Conservation (phyloP, 2,797 vertebrate genomes). For the Serranus cabrilla region DNA sequence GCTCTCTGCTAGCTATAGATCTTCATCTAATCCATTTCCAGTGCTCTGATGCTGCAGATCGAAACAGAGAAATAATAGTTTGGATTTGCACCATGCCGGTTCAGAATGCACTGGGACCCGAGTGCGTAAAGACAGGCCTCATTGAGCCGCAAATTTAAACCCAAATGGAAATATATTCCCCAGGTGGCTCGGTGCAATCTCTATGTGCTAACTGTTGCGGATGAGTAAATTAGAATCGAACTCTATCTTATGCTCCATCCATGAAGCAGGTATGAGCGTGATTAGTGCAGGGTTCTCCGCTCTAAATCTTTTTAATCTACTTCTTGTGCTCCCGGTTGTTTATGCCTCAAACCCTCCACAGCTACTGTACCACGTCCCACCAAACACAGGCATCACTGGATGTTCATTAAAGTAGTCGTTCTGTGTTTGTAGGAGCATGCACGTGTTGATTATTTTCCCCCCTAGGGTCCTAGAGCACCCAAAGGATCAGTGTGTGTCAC, state of each 20-base stretch:
- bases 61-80: slow-evolving; percentile 51
- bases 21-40: slow-evolving; percentile 24
- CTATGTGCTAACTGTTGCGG: slow-evolving; percentile 4
- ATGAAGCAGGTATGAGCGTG: neutral
- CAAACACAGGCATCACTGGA: slow-evolving; percentile 1
- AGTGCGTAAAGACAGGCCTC: slow-evolving; percentile 32
- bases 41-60: slow-evolving; percentile 13
- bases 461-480: neutral
- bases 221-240: slow-evolving; percentile 8
- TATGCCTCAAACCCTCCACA: slow-evolving; percentile 29
- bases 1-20: slow-evolving; percentile 19
- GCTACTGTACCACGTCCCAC: slow-evolving; percentile 5
- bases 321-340: slow-evolving; percentile 19
- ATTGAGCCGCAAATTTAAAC: slow-evolving; percentile 47
- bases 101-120: slow-evolving; percentile 26
- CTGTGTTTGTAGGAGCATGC: slow-evolving; percentile 5
- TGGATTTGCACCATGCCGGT: slow-evolving; percentile 18
- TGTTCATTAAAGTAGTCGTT: slow-evolving; percentile 12
- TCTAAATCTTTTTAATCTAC: slow-evolving; percentile 25
- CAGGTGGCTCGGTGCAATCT: slow-evolving; percentile 17
- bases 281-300: neutral
- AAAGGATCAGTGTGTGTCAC: slow-evolving; percentile 4
- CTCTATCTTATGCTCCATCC: neutral
- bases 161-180: slow-evolving; percentile 15
- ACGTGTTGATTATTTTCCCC: slow-evolving; percentile 26